Conservation (phyloP, 2,113 vertebrate genomes). For the Lonchura striata region DNA sequence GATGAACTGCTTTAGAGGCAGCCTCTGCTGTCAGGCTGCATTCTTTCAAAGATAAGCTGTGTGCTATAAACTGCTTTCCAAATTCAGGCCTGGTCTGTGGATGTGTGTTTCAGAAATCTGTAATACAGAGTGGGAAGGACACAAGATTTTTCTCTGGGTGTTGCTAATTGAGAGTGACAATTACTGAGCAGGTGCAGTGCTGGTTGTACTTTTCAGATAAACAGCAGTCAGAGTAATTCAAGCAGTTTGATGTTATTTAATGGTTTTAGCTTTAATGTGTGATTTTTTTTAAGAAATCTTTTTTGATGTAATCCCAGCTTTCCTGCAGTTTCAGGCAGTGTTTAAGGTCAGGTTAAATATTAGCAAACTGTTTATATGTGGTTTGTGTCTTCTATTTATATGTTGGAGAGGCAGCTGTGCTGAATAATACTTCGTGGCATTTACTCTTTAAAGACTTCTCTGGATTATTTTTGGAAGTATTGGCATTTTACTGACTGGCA, state of each 20-base stretch:
- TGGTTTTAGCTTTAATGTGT: neutral
- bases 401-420: neutral
- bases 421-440: neutral
- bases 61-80: neutral
- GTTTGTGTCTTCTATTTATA: neutral
- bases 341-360: neutral
- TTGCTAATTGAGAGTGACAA: neutral
- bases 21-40: neutral
- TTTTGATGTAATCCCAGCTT: neutral
- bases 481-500: neutral
- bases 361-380: neutral
- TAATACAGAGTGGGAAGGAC: neutral
- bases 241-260: neutral
- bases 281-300: neutral
- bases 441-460: neutral
- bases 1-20: neutral
- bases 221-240: neutral
- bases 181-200: neutral
- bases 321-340: neutral
- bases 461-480: neutral
- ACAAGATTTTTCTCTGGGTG: neutral
- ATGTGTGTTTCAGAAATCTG: neutral
- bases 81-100: neutral
- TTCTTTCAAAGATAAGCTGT: neutral
- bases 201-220: neutral